Conservation (phyloP, 2,113 vertebrate species). For the Catharus bicknelli region DNA sequence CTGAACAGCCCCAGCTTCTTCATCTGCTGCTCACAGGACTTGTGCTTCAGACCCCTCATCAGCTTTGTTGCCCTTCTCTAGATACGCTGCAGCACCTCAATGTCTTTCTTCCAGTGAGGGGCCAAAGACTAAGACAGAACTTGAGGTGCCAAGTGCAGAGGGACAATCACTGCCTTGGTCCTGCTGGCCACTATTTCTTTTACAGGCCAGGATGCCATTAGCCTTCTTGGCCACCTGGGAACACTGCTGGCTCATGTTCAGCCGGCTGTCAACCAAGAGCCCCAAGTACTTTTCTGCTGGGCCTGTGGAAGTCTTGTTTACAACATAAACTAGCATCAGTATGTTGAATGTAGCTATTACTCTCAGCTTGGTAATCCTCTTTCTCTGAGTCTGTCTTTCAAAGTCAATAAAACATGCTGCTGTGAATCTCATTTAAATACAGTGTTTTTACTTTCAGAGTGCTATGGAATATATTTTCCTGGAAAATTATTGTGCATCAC, state of each 20-base stretch:
- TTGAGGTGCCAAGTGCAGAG: accelerated
- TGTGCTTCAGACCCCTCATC: neutral
- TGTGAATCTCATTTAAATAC: neutral
- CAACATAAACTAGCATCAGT: neutral
- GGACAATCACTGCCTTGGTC: too few species aligned
- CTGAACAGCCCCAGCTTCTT: neutral
- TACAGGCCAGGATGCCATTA: neutral
- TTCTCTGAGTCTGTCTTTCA: neutral
- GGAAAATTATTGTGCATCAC: neutral
- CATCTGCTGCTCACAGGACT: too few species aligned
- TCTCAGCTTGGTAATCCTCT: neutral
- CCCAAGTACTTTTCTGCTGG: neutral
- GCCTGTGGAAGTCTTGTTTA: neutral
- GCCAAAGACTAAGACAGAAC: neutral
- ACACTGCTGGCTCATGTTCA: neutral
- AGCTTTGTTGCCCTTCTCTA: neutral
- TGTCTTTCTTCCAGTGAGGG: neutral
- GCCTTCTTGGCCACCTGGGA: neutral
- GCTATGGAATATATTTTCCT: neutral
- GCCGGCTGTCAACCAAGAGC: neutral
- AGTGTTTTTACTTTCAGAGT: neutral
- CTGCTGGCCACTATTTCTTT: neutral
- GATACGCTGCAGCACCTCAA: accelerated
- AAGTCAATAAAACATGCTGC: neutral
- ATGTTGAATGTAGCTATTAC: neutral